These are phyloP conservation scores for Oligia latruncula DNA, from an alignment of 2,888 invertebrate species.

Conservation along the genomic window DNA sequence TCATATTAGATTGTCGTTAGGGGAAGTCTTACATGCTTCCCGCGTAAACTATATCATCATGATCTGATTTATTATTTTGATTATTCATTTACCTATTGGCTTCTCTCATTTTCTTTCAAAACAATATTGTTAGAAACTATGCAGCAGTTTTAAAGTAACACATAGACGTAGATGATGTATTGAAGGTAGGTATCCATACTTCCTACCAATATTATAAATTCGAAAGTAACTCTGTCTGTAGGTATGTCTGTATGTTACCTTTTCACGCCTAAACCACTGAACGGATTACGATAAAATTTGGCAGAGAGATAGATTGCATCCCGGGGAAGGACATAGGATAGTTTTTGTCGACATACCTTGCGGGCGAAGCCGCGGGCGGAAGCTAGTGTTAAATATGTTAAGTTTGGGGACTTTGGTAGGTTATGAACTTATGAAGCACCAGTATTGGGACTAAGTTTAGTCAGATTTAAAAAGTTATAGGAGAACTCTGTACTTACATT, in stretches of 20 bases:
- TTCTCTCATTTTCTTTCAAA: background rate
- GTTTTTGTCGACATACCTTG: too few species aligned
- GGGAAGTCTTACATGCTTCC: background rate
- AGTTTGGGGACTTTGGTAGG: background rate
- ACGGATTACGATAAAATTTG: too few species aligned
- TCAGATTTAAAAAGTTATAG: background rate
- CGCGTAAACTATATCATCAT: conserved; percentile 2
- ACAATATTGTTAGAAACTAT: background rate
- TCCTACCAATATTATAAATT: too few species aligned
- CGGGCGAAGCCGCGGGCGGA: too few species aligned
- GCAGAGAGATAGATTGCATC: too few species aligned
- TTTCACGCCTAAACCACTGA: too few species aligned
- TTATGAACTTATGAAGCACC: background rate
- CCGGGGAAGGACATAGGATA: too few species aligned
- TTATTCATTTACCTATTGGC: background rate
- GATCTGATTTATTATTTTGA: background rate
- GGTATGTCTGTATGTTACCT: too few species aligned
- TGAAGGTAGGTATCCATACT: too few species aligned
- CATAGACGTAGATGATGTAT: too few species aligned
- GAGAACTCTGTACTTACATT: background rate
- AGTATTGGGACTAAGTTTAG: background rate
- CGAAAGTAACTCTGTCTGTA: too few species aligned
- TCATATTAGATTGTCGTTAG: conserved; percentile 21
- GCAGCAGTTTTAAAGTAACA: background rate
- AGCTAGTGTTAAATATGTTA: too few species aligned